phyloP scores from a whole-genome alignment of 1,140 invertebrate genomes.

The Hermatobates lingyangjiaoensis region DNA sequence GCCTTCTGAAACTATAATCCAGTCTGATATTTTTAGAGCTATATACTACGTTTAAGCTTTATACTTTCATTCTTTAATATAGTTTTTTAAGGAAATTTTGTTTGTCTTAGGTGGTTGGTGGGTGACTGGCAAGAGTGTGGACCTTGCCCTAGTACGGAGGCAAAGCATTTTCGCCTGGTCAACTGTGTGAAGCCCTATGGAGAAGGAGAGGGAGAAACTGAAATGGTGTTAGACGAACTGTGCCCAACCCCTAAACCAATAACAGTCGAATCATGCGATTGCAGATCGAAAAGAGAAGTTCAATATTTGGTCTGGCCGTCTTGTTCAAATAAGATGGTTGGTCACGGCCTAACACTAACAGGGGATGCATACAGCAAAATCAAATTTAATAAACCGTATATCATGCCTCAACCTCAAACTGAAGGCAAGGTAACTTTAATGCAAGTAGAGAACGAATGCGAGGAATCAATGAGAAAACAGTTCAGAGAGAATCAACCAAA shows the following conservation, averaged over 20 bases:
- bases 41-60: too few relatives aligned
- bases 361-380: too few relatives aligned
- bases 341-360: too few relatives aligned
- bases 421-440: neutral
- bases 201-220: neutral
- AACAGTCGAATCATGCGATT: neutral
- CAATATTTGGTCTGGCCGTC: too few relatives aligned
- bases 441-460: neutral
- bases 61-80: too few relatives aligned
- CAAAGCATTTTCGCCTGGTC: constrained; percentile 1
- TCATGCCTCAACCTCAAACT: neutral
- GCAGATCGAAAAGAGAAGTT: neutral
- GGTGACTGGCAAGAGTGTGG: constrained; percentile 23
- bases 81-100: too few relatives aligned
- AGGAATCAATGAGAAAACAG: neutral
- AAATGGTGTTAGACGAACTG: neutral
- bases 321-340: too few relatives aligned
- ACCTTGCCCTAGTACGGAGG: constrained; percentile 1
- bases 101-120: constrained; percentile 23
- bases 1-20: too few relatives aligned
- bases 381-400: too few relatives aligned
- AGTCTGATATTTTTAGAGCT: too few relatives aligned
- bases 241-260: neutral
- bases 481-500: neutral
- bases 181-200: neutral